A percentile compares a stretch with the other conserved stretches of the same genome.
Conservation (phyloP, 2,113 vertebrate species). For the Atrichornis clamosus region DNA sequence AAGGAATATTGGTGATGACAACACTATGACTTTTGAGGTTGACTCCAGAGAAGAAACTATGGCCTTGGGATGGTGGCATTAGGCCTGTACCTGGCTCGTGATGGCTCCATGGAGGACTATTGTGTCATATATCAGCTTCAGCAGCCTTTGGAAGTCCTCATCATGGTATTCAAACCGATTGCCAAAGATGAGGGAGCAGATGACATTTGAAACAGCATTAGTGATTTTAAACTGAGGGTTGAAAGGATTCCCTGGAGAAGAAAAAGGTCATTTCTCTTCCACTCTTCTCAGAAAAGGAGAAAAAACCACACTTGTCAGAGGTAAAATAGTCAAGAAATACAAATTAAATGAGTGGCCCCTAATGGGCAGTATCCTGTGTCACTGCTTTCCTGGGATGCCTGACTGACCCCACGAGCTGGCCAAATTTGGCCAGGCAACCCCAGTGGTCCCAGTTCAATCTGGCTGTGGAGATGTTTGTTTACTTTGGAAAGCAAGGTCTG, state of each 20-base stretch:
- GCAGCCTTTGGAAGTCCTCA: constrained; percentile 69
- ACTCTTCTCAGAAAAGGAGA: background rate
- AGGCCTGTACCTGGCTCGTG: constrained; percentile 51
- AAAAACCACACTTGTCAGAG: background rate
- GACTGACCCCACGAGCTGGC: accelerated
- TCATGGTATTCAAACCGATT: constrained; percentile 85
- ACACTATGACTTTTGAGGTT: accelerated
- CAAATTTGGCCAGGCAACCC: background rate
- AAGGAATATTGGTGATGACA: background rate
- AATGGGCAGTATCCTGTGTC: background rate
- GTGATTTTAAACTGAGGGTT: constrained; percentile 70
- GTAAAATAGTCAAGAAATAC: background rate
- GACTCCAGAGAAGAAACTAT: background rate
- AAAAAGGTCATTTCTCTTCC: background rate
- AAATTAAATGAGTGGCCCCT: background rate
- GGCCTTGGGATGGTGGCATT: background rate
- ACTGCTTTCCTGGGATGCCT: background rate
- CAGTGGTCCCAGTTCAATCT: background rate
- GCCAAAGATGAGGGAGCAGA: constrained; percentile 80
- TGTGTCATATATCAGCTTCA: constrained; percentile 68
- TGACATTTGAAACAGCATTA: constrained; percentile 79
- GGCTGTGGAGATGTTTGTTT: background rate
- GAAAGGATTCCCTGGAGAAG: constrained; percentile 73
- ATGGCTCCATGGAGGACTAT: background rate
- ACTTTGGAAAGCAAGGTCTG: background rate